Percentiles rank a stretch among this genome's conserved stretches.
Evolutionary conservation across 2,797 vertebrate genomes (phyloP).

Genomic region (Myotis daubentonii): DNA sequence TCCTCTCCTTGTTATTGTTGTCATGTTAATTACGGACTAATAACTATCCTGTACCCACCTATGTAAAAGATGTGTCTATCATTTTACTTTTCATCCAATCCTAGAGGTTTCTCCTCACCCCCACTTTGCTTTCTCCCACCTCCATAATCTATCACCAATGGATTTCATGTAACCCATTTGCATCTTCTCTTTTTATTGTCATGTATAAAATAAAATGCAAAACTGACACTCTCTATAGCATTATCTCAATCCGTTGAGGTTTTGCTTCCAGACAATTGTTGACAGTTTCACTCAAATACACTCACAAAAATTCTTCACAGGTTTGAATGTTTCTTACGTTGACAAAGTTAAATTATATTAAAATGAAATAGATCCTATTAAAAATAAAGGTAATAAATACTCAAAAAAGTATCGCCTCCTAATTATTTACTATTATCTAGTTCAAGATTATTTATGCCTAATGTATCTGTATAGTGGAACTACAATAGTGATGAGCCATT

Average conservation of each 20-base stretch:
- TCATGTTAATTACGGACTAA: background rate
- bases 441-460: background rate
- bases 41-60: background rate
- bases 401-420: background rate
- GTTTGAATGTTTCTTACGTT: background rate
- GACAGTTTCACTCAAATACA: background rate
- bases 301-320: background rate
- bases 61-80: background rate
- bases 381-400: constrained; percentile 4
- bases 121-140: background rate
- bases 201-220: background rate
- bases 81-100: background rate
- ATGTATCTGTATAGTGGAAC: background rate
- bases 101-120: background rate
- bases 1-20: background rate
- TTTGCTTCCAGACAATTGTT: background rate
- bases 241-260: background rate
- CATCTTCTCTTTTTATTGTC: background rate
- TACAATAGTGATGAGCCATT: background rate
- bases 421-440: background rate
- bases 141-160: background rate
- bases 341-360: background rate
- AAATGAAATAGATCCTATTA: constrained; percentile 32
- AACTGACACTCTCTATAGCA: background rate
- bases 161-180: background rate